Percentiles rank a stretch among this genome's conserved stretches.
phyloP scores from a whole-genome alignment of 2,888 invertebrate genomes.

The Drosophila cognata region DNA sequence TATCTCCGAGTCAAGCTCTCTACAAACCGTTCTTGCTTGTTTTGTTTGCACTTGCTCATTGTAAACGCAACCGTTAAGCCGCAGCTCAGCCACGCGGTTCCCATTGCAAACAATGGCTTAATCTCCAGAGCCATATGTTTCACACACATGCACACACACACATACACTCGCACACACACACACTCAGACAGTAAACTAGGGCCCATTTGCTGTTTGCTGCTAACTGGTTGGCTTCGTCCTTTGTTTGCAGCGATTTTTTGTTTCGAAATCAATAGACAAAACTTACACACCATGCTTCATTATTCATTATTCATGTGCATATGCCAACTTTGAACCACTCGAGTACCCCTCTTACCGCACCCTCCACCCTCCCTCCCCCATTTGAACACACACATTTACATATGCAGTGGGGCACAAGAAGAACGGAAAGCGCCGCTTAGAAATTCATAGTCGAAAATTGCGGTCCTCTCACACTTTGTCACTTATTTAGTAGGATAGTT shows the following conservation, averaged over 20 bases:
- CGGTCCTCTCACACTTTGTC: constrained; percentile 57
- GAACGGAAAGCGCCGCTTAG: constrained; percentile 51
- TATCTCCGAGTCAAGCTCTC: not conserved
- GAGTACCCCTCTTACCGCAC: not conserved
- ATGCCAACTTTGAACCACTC: constrained; percentile 58
- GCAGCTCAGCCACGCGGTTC: constrained; percentile 63
- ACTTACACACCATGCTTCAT: constrained; percentile 67
- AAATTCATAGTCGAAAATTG: constrained; percentile 68
- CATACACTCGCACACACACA: constrained; percentile 4
- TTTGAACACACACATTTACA: constrained; percentile 14
- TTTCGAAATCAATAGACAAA: constrained; percentile 71
- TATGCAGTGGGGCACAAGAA: not conserved
- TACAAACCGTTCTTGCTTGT: not conserved
- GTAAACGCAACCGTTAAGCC: constrained; percentile 66
- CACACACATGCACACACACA: constrained; percentile 6
- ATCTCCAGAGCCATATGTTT: constrained; percentile 76
- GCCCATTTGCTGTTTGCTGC: constrained; percentile 32
- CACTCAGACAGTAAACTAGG: constrained; percentile 20
- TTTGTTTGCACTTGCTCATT: constrained; percentile 50
- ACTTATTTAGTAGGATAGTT: constrained; percentile 34
- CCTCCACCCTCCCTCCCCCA: not conserved
- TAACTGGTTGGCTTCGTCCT: constrained; percentile 22
- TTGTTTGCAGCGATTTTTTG: constrained; percentile 58
- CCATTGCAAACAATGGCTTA: constrained; percentile 78
- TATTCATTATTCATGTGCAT: constrained; percentile 76